A percentile compares a stretch with the other conserved stretches of the same genome.
These are phyloP conservation scores for Axinella damicornis DNA, from an alignment of 37 sponge, comb jelly and placozoan genomes.

Conservation along the genomic window DNA sequence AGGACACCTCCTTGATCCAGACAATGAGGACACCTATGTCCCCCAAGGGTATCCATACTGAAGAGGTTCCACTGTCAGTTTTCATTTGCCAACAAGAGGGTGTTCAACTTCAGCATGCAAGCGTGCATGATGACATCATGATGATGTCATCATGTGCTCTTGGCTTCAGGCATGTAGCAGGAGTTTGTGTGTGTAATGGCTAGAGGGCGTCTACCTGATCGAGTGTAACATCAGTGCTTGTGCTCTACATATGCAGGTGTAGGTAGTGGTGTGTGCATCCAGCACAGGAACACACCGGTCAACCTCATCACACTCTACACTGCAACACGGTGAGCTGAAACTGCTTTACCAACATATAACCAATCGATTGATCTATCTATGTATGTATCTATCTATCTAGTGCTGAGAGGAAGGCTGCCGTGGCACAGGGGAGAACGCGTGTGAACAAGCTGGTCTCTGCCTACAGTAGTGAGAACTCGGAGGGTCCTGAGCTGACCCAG, in stretches of 20 bases:
- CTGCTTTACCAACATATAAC: neutral
- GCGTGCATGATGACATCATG: no score
- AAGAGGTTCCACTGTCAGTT: no score
- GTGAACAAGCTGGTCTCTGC: conserved; percentile 53
- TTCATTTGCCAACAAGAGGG: no score
- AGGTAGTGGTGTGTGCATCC: conserved; percentile 73
- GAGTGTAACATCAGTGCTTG: no score
- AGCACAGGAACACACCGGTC: conserved; percentile 30
- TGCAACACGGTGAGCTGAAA: conserved; percentile 46
- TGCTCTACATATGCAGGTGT: conserved; percentile 30
- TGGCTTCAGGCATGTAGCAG: no score
- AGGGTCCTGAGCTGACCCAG: conserved; percentile 29
- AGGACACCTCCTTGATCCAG: no score
- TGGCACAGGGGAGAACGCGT: neutral
- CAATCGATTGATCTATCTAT: neutral
- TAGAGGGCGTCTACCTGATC: no score
- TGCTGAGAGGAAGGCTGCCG: conserved; percentile 40
- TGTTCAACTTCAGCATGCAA: no score
- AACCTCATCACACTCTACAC: conserved; percentile 75
- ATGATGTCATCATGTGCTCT: no score
- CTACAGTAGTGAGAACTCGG: neutral
- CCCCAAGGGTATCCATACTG: no score
- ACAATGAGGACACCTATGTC: no score
- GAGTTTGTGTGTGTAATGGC: no score
- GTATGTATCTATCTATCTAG: neutral